These are phyloP conservation scores for Leptocoma aspasia DNA, from an alignment of 2,113 vertebrate genomes.

Conservation along the genomic window DNA sequence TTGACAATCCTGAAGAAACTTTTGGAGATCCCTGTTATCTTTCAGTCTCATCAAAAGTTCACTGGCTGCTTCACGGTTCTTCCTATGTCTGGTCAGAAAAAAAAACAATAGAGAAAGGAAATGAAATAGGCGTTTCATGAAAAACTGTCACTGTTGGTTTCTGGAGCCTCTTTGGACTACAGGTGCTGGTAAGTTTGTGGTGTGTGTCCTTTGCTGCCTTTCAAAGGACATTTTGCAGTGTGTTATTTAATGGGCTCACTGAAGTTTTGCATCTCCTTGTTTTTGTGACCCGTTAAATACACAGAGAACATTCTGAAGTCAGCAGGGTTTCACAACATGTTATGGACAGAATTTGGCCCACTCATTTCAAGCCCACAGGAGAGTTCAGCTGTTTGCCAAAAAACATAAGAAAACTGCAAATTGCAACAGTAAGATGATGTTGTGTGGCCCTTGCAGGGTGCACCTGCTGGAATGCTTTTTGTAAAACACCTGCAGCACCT, in stretches of 20 bases:
- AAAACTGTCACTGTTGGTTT: not conserved
- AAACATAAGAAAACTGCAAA: not conserved
- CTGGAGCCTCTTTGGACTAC: not conserved
- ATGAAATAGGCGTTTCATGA: not conserved
- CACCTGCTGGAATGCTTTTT: not conserved
- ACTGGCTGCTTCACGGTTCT: constrained; percentile 91
- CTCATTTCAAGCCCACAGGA: not conserved
- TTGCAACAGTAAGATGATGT: not conserved
- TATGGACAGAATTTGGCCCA: not conserved
- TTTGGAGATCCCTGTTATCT: constrained; percentile 97
- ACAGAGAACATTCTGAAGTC: not conserved
- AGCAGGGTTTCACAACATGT: not conserved
- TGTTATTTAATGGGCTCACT: not conserved
- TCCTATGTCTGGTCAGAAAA: constrained; percentile 82
- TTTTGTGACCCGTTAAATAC: not conserved
- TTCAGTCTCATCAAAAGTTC: constrained; percentile 92
- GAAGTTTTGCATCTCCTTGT: not conserved
- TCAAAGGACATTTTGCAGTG: not conserved
- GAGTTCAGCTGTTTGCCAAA: not conserved
- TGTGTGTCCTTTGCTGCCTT: not conserved
- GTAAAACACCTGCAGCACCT: not conserved
- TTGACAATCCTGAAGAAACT: constrained; percentile 96
- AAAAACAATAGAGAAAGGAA: not conserved
- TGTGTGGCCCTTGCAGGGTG: not conserved
- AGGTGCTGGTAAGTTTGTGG: not conserved